Conservation (phyloP, 1,140 invertebrate genomes). For the Elymnias hypermnestra region DNA sequence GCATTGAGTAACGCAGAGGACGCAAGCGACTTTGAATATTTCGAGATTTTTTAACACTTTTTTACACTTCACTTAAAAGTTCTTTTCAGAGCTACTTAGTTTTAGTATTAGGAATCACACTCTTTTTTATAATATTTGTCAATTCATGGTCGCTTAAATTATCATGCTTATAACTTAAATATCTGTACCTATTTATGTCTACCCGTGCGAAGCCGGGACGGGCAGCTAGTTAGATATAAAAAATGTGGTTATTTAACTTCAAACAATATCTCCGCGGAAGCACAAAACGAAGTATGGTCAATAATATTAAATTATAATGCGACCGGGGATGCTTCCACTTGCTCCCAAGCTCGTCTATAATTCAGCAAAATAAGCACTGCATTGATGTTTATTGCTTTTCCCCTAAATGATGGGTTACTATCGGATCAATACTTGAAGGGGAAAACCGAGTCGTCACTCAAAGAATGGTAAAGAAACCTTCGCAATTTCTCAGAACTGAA, state of each 20-base stretch:
- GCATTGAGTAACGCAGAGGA: no score
- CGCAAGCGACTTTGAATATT: no score
- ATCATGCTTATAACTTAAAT: no score
- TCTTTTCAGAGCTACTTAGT: no score
- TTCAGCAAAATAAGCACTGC: constrained; percentile 45
- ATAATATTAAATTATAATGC: constrained; percentile 2
- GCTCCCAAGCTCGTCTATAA: constrained; percentile 37
- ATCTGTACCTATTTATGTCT: no score
- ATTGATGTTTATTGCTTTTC: constrained; percentile 43
- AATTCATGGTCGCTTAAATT: no score
- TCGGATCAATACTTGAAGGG: constrained; percentile 44
- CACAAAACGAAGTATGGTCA: neutral
- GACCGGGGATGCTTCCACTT: constrained; percentile 7
- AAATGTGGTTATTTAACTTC: neutral
- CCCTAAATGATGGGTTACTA: constrained; percentile 40
- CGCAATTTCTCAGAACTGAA: neutral
- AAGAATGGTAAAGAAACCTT: constrained; percentile 17
- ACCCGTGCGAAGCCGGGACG: no score
- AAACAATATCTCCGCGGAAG: neutral
- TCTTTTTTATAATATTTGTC: no score
- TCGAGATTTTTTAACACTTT: no score
- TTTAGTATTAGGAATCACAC: no score
- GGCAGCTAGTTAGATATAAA: no score
- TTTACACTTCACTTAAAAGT: no score
- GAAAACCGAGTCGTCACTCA: constrained; percentile 44